Conservation (phyloP, 2,113 vertebrate species). For the Embiotoca jacksoni region DNA sequence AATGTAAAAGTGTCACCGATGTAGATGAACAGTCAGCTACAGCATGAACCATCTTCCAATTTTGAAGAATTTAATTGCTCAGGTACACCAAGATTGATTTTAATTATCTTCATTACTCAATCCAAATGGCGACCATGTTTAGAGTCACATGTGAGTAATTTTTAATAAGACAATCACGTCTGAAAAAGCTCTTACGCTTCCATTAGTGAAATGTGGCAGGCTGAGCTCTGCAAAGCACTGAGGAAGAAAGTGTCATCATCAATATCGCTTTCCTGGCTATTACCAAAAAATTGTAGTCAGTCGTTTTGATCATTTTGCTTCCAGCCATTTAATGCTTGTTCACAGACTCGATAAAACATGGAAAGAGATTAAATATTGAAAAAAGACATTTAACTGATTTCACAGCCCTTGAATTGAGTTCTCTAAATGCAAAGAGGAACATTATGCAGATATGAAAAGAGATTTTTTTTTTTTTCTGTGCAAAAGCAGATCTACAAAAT, state of each 20-base stretch:
- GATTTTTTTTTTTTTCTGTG: neutral
- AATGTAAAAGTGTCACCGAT: slow-evolving; percentile 38
- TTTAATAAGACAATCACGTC: slow-evolving; percentile 49
- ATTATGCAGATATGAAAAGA: neutral
- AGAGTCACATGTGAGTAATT: slow-evolving; percentile 39
- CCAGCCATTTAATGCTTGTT: neutral
- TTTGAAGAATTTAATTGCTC: slow-evolving; percentile 52
- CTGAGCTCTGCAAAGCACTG: neutral
- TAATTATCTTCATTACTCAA: slow-evolving; percentile 57
- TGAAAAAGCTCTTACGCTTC: slow-evolving; percentile 35
- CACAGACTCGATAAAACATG: neutral
- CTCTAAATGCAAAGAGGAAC: neutral
- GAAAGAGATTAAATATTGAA: slow-evolving; percentile 2
- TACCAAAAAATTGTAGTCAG: slow-evolving; percentile 10
- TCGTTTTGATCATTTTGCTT: slow-evolving; percentile 1
- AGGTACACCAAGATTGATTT: slow-evolving; percentile 44
- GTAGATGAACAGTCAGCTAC: slow-evolving; percentile 24
- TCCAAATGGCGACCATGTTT: slow-evolving; percentile 50
- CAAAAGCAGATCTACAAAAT: neutral
- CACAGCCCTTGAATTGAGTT: neutral
- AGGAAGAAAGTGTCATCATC: slow-evolving; percentile 16
- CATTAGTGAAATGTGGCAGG: slow-evolving; percentile 41
- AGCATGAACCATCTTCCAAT: slow-evolving; percentile 27
- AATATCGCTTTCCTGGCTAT: slow-evolving; percentile 7
- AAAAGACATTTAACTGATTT: neutral